Evolutionary conservation across 1,140 invertebrate species (phyloP), one percentile per base, ranked within the genome.

Genomic region (Chymomyza costata): DNA sequence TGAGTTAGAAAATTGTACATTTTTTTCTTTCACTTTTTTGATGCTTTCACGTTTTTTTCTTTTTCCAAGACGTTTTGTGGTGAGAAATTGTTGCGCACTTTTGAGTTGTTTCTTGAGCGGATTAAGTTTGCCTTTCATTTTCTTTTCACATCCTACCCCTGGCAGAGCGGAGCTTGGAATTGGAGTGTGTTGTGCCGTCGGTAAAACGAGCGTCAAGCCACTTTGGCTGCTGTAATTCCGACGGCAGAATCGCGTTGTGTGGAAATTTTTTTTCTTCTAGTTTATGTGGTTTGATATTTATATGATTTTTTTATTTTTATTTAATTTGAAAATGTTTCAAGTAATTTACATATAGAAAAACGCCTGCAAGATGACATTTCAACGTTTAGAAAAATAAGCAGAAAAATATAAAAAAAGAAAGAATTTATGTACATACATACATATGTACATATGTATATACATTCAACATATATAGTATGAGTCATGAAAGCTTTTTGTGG

Each of bases 401-500:
- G 32, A 58, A 54, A 47, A 35, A 15, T 17, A 48, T 19, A 46
- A 40, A 28, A 41, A 38, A 28, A 13, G 17, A 11, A 52, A 70
- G 52, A 45, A 68, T 28, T 6, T 28, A 28, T 28, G 25, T 28
- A 28, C 25, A 28, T 28, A 28, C 25, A 28, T 28, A 28, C 25
- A 28, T 28, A 28, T 28, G 25, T 28, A 28, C 5, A 10, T 10
- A 28, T 28, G 25, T 28, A 10, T 28, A 28, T 28, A 10, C 10
- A 28, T 28, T n/a, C n/a, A 65, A 57, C 50, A 62, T 58, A 65
- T 60, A 52, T 68, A 59, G 67, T 53, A 50, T 63, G 57, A 78
- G 66, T 70, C 70, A 71, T 78, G 80, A 84, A 84, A 84, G 82
- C 82, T 84, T 84, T 84, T 84, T 84, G 82, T 62, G 82, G 82